These are phyloP conservation scores for Littorina saxatilis DNA, from an alignment of 1,140 invertebrate species.

Conservation along the genomic window DNA sequence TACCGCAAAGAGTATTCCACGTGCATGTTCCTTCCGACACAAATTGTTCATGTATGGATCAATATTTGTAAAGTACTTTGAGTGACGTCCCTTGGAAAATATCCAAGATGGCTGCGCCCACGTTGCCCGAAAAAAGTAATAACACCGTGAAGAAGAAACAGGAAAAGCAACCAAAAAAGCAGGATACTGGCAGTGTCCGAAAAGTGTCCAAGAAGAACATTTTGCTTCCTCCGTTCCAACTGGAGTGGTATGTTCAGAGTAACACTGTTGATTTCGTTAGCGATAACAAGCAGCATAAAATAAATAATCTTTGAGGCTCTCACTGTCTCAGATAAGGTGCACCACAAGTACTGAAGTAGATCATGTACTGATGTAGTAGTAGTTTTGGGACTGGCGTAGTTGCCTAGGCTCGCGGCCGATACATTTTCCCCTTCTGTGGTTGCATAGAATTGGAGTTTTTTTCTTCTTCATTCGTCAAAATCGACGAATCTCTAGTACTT, in stretches of 20 bases:
- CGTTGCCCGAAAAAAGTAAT: background rate
- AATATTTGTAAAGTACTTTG: background rate
- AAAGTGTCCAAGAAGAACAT: conserved; percentile 5
- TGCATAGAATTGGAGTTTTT: too few species aligned
- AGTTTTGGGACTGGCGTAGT: background rate
- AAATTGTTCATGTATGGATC: background rate
- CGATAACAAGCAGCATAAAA: too few species aligned
- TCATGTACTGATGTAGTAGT: background rate
- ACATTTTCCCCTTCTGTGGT: too few species aligned
- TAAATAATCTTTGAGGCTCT: background rate
- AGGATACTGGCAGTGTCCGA: background rate
- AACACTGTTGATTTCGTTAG: background rate
- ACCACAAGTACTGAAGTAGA: background rate
- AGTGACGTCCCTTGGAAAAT: conserved; percentile 19
- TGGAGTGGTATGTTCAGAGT: background rate
- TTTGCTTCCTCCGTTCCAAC: background rate
- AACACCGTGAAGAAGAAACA: background rate
- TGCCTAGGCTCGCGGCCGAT: conserved; percentile 5
- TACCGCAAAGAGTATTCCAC: background rate
- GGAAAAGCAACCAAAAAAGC: background rate
- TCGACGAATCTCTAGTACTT: too few species aligned
- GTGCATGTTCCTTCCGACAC: background rate
- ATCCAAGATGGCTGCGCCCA: background rate
- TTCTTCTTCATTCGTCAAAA: too few species aligned
- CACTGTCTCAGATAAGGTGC: background rate